phyloP scores from a whole-genome alignment of 2,113 vertebrate genomes.

The Strix aluco region DNA sequence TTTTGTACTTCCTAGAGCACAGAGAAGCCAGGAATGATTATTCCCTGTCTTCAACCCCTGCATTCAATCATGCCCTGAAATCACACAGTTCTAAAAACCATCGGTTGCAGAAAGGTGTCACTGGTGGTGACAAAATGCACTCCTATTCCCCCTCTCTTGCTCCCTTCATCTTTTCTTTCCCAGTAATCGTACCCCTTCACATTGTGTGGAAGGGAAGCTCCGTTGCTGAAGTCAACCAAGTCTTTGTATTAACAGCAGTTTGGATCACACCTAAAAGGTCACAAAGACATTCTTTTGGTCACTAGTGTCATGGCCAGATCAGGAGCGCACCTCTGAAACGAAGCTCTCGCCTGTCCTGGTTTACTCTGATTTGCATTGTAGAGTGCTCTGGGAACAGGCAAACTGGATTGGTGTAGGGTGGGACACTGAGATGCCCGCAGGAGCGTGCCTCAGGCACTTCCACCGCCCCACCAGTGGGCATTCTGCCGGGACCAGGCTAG shows the following conservation, averaged over 20 bases:
- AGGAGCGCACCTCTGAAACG: background rate
- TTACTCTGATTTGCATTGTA: background rate
- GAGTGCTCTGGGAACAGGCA: background rate
- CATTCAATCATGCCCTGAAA: background rate
- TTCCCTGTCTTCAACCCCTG: background rate
- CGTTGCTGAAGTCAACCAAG: background rate
- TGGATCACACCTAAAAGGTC: background rate
- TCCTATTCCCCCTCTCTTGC: background rate
- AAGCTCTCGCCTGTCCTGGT: background rate
- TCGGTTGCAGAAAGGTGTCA: background rate
- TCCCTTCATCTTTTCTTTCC: background rate
- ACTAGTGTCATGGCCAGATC: background rate
- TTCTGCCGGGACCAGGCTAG: background rate
- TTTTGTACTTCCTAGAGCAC: background rate
- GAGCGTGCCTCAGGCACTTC: background rate
- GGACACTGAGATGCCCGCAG: background rate
- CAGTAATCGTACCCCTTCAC: background rate
- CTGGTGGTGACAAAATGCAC: background rate
- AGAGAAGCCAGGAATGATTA: background rate
- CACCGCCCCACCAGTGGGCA: background rate
- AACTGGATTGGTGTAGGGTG: background rate
- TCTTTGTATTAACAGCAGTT: background rate
- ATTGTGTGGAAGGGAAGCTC: background rate
- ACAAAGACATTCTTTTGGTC: background rate
- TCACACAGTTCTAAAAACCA: background rate